A percentile compares a stretch with the other conserved stretches of the same genome.
Conservation (phyloP, 2,113 vertebrate species). For the Nannospalax galili region DNA sequence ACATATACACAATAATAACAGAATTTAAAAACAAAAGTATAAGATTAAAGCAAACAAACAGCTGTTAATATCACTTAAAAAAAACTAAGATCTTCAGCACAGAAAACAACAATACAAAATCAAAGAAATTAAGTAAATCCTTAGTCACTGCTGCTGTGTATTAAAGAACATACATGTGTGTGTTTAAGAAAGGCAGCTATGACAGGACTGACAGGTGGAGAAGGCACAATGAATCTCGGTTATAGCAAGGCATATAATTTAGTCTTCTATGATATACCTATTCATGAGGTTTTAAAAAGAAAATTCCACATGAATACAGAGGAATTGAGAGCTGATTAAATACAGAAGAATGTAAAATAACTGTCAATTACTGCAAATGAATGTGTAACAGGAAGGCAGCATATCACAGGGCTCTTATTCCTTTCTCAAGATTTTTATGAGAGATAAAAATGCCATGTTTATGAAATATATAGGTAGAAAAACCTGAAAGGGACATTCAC, state of each 20-base stretch:
- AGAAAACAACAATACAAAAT: conserved; percentile 13
- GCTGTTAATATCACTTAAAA: conserved; percentile 23
- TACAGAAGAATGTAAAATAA: not conserved
- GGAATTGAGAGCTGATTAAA: not conserved
- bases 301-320: not conserved
- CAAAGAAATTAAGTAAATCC: not conserved
- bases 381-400: not conserved
- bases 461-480: not conserved
- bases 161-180: not conserved
- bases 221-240: not conserved
- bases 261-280: not conserved
- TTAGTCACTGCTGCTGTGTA: not conserved
- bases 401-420: not conserved
- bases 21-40: not conserved
- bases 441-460: not conserved
- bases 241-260: not conserved
- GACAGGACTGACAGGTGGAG: not conserved
- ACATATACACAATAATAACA: not conserved
- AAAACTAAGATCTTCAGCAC: conserved; percentile 28
- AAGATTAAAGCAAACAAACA: conserved; percentile 12
- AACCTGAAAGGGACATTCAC: conserved; percentile 25
- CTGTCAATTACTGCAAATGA: not conserved
- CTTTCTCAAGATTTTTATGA: conserved; percentile 4
- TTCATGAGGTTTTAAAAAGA: not conserved
- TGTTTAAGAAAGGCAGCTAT: not conserved